These are phyloP conservation scores for Daubentonia madagascariensis DNA, from an alignment of 2,113 vertebrate genomes.

Conservation along the genomic window DNA sequence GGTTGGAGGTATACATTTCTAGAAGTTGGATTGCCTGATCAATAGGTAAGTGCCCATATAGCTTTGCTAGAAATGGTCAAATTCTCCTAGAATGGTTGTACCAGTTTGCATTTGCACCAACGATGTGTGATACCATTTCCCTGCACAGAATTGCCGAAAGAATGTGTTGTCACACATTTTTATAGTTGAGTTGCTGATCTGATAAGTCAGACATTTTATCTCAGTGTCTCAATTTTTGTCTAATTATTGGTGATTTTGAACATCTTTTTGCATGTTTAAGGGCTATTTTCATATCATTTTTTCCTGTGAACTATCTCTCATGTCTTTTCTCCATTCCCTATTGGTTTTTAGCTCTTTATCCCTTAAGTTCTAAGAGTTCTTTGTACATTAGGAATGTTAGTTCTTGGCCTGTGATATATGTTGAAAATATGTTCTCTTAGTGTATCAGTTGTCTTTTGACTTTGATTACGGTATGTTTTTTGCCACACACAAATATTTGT, in stretches of 20 bases:
- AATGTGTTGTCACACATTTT: background rate
- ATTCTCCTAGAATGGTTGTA: background rate
- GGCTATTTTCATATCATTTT: background rate
- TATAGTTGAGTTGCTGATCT: background rate
- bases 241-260: slow-evolving; percentile 8
- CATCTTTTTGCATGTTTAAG: background rate
- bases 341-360: background rate
- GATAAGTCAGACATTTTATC: background rate
- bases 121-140: background rate
- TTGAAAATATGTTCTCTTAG: background rate
- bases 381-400: background rate
- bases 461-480: background rate
- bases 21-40: background rate
- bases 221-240: background rate
- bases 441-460: background rate
- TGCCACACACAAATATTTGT: background rate
- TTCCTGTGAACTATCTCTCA: background rate
- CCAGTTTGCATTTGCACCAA: background rate
- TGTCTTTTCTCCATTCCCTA: background rate
- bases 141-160: background rate
- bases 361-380: background rate
- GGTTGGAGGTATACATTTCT: background rate
- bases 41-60: background rate
- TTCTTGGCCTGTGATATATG: background rate
- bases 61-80: background rate